Evolutionary conservation across 2,113 vertebrate genomes (phyloP).

Genomic region (Amblyornis subalaris): DNA sequence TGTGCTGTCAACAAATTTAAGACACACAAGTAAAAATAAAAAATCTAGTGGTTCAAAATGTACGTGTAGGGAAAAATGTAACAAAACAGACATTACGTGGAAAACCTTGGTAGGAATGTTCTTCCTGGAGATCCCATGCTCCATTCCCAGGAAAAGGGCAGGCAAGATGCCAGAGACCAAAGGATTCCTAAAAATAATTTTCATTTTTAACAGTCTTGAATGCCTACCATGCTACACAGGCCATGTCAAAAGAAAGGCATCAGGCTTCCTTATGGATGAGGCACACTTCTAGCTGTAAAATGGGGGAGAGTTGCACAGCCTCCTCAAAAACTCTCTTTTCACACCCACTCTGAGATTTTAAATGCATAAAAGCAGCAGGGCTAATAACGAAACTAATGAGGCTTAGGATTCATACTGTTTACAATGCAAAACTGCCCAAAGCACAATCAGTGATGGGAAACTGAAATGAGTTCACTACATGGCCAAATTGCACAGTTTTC

Average conservation of each 20-base stretch:
- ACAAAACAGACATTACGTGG: neutral
- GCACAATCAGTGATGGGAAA: neutral
- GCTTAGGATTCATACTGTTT: neutral
- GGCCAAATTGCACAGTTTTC: neutral
- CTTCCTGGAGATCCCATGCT: neutral
- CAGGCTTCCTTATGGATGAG: neutral
- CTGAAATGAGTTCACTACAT: neutral
- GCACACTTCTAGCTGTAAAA: neutral
- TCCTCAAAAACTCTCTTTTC: neutral
- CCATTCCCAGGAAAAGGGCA: neutral
- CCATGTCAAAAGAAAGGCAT: neutral
- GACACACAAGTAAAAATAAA: neutral
- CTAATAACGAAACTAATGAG: neutral
- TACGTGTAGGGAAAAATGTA: neutral
- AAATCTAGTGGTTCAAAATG: neutral
- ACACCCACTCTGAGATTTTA: neutral
- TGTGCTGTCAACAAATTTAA: neutral
- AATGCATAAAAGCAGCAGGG: neutral
- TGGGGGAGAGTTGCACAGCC: neutral
- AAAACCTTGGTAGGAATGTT: neutral
- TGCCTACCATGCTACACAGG: neutral
- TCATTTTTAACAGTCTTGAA: neutral
- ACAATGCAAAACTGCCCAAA: neutral
- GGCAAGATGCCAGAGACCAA: neutral
- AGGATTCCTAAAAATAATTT: neutral